A percentile compares a stretch with the other conserved stretches of the same genome.
These are phyloP conservation scores for Sitodiplosis mosellana DNA, from an alignment of 1,140 invertebrate species.

Conservation along the genomic window DNA sequence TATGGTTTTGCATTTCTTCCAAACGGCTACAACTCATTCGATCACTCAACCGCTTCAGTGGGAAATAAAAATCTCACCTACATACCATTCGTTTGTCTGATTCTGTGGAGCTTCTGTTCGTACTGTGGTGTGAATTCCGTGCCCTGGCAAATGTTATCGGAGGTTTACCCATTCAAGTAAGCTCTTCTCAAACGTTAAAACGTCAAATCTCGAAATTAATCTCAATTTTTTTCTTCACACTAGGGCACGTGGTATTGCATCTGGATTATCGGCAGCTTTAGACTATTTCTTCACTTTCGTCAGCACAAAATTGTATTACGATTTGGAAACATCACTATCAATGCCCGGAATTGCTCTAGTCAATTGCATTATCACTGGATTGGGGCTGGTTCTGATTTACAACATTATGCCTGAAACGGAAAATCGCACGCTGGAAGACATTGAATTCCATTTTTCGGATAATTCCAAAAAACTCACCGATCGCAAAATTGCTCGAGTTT, in stretches of 20 bases:
- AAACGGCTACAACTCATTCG: not conserved
- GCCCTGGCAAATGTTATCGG: slow-evolving; percentile 33
- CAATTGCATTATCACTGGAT: slow-evolving; percentile 35
- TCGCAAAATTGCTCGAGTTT: slow-evolving; percentile 1
- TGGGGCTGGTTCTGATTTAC: slow-evolving; percentile 8
- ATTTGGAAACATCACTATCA: slow-evolving; percentile 28
- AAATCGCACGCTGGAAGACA: slow-evolving; percentile 53
- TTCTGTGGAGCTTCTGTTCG: not conserved
- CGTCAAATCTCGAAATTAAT: not conserved
- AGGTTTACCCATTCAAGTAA: slow-evolving; percentile 21
- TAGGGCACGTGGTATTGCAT: slow-evolving; percentile 32
- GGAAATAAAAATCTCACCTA: not conserved
- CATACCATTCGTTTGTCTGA: slow-evolving; percentile 8
- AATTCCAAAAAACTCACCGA: slow-evolving; percentile 7
- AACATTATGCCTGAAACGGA: slow-evolving; percentile 58
- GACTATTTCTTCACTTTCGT: slow-evolving; percentile 40
- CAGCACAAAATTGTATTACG: slow-evolving; percentile 38
- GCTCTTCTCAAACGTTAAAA: not conserved
- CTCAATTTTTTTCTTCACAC: slow-evolving; percentile 2
- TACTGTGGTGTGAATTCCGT: slow-evolving; percentile 8
- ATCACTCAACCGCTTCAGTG: not conserved
- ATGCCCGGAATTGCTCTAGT: slow-evolving; percentile 38
- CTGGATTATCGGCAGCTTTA: slow-evolving; percentile 32
- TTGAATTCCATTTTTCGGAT: slow-evolving; percentile 38
- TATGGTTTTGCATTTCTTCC: not conserved